Evolutionary conservation across 2,797 vertebrate species (phyloP).

Genomic region (Syngnathus rostellatus): DNA sequence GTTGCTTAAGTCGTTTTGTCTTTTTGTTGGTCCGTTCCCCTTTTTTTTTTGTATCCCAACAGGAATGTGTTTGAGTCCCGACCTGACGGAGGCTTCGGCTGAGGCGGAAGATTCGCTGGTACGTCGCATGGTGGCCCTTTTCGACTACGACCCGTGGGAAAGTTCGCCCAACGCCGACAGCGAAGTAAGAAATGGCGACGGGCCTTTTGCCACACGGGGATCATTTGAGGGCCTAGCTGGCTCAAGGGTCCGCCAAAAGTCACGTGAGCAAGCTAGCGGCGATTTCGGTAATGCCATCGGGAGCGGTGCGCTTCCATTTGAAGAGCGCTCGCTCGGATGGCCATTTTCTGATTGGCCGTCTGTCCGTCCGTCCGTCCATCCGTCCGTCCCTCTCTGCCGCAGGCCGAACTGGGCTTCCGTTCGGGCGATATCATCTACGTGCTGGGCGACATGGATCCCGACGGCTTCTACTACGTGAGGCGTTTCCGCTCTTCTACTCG

Average conservation of each 20-base stretch:
- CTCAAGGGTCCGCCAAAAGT: too few relatives aligned
- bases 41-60: neutral
- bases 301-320: too few relatives aligned
- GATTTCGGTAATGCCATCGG: too few relatives aligned
- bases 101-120: conserved; percentile 49
- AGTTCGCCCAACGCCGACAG: conserved; percentile 86
- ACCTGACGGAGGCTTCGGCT: conserved; percentile 32
- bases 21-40: too few relatives aligned
- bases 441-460: conserved; percentile 84
- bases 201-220: too few relatives aligned
- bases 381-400: neutral
- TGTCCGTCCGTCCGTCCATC: too few relatives aligned
- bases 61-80: conserved; percentile 42
- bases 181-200: conserved; percentile 67
- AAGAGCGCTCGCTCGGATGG: too few relatives aligned
- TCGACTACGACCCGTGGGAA: conserved; percentile 89
- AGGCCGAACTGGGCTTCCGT: conserved; percentile 84
- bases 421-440: conserved; percentile 90
- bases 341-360: too few relatives aligned
- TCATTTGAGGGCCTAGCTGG: too few relatives aligned
- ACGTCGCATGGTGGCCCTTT: conserved; percentile 82
- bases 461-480: conserved; percentile 89
- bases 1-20: too few relatives aligned
- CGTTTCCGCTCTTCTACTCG: neutral
- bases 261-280: too few relatives aligned